Evolutionary conservation across 2,888 invertebrate species (phyloP), one percentile per base, ranked within the genome.

Genomic region (Tortrix viridana): DNA sequence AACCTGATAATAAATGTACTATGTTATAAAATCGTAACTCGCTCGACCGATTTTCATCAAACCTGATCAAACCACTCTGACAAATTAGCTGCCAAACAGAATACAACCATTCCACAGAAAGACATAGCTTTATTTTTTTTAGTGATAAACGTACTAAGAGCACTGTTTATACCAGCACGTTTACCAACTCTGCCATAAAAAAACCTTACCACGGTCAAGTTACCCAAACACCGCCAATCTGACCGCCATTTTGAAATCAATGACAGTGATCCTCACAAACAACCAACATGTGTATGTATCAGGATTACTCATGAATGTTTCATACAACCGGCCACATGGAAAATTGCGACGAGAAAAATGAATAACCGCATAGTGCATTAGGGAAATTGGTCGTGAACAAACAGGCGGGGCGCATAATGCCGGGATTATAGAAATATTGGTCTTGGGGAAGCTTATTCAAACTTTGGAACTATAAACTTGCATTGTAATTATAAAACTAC

Each of bases 311-410:
- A 76, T 77, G 76, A 74, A 74, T 79, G 68, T 76, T 74, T 75
- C 73, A 77, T 77, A 60, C 54, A 60, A 57, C 58, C 63, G 68
- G 65, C 68, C 65, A 68, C 67, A 59, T 59, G 71, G 71, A 73
- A 74, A 75, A 74, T 73, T 72, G 72, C 41, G 41, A 14, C 16
- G 67, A 60, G 60, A 54, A 64, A 60, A 57, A 57, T 54, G 38
- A 32, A 41, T 50, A 60, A 61, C 61, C 63, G 60, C 67, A 62
- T 44, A 60, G 69, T 71, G 77, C 78, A 79, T 78, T 79, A 78
- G 70, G 72, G 69, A 74, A 76, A 76, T 79, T 78, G 79, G 73
- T 75, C 77, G 76, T 76, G 72, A 72, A 58, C 54, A 61, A 61
- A 62, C 61, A 50, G 5, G 50, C 50, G 56, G 62, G 32, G 54